Percentiles rank a stretch among this genome's conserved stretches.
Conservation (phyloP, 2,888 invertebrate genomes). For the Hoplodrina blanda region DNA sequence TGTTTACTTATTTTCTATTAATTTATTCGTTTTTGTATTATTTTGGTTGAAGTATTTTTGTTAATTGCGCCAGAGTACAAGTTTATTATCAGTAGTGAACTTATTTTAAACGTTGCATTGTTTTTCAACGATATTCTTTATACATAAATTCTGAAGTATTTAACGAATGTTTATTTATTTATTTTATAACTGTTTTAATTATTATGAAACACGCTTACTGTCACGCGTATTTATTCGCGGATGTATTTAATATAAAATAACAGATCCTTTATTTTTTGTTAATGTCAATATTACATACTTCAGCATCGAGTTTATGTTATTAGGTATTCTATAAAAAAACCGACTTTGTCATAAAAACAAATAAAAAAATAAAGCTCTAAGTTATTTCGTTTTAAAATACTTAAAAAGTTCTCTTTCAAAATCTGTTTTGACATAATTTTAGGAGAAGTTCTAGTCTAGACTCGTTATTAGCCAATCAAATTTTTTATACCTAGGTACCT, state of each 20-base stretch:
- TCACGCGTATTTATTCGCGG: constrained; percentile 31
- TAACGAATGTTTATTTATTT: neutral
- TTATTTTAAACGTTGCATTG: neutral
- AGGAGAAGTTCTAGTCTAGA: neutral
- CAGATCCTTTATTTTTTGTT: no score
- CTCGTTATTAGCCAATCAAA: neutral
- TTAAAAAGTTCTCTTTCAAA: neutral
- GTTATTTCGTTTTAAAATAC: no score
- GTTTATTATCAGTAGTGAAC: neutral
- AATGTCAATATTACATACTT: neutral
- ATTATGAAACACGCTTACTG: constrained; percentile 9
- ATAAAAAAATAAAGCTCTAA: no score
- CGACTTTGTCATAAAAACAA: no score
- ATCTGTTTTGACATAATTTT: neutral
- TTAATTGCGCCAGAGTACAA: neutral
- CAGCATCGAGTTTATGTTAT: neutral
- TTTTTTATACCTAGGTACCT: neutral
- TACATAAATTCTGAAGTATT: no score
- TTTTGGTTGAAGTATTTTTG: constrained; percentile 11
- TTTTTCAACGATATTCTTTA: neutral
- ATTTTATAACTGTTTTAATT: neutral
- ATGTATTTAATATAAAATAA: constrained; percentile 25
- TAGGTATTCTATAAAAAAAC: no score
- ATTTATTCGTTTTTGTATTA: constrained; percentile 25
- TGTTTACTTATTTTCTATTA: constrained; percentile 39